Evolutionary conservation across 2,113 vertebrate genomes (phyloP).

Genomic region (Hippocampus zosterae): DNA sequence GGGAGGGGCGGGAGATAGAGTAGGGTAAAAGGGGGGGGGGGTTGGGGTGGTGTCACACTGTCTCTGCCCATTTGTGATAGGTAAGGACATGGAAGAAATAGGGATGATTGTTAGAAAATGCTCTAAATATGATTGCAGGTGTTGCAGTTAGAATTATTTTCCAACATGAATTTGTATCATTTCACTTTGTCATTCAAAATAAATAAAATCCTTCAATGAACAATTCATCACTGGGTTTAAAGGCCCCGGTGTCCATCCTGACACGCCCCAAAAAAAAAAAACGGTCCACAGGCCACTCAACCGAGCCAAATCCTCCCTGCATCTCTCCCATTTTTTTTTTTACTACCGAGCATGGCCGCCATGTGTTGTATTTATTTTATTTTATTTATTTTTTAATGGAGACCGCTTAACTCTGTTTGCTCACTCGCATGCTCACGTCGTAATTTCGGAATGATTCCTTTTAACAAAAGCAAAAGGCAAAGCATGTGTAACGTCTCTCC

Average conservation of each 20-base stretch:
- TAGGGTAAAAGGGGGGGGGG: not conserved
- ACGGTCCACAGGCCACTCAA: constrained; percentile 32
- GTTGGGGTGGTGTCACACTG: not conserved
- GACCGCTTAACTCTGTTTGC: constrained; percentile 27
- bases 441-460: constrained; percentile 65
- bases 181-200: not conserved
- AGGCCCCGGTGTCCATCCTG: constrained; percentile 57
- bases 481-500: constrained; percentile 65
- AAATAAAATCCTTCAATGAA: not conserved
- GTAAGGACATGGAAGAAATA: not conserved
- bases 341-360: constrained; percentile 43
- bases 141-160: not conserved
- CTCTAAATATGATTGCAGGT: not conserved
- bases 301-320: constrained; percentile 44
- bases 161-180: not conserved
- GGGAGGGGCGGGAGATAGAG: not conserved
- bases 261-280: constrained; percentile 69
- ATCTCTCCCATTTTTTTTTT: not conserved
- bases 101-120: not conserved
- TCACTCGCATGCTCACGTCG: constrained; percentile 21
- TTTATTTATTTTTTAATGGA: constrained; percentile 25
- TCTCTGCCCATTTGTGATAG: not conserved
- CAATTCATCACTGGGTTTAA: constrained; percentile 25
- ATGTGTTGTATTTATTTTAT: constrained; percentile 21
- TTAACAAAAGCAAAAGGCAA: constrained; percentile 59